phyloP scores from a whole-genome alignment of 2,797 vertebrate species.

The Sebastes steindachneri region DNA sequence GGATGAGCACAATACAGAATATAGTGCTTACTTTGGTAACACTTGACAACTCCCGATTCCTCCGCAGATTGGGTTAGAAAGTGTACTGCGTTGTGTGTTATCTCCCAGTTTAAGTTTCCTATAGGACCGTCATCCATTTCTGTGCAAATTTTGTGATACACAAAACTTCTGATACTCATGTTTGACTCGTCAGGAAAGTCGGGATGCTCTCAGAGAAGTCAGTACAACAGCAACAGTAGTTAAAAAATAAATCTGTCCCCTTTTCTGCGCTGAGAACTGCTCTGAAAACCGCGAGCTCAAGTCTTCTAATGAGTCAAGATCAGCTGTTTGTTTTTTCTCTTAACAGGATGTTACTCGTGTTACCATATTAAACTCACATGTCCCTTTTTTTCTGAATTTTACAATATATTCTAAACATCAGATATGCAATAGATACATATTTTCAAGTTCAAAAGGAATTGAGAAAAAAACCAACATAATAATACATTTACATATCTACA shows the following conservation, averaged over 20 bases:
- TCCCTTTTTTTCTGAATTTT: slow-evolving; percentile 74
- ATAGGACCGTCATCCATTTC: not conserved
- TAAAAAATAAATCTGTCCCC: not conserved
- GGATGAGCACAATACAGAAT: slow-evolving; percentile 5
- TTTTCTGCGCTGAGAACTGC: slow-evolving; percentile 4
- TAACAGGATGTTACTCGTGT: slow-evolving; percentile 17
- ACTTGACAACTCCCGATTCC: not conserved
- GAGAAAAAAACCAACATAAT: slow-evolving; percentile 72
- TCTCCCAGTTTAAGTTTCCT: slow-evolving; percentile 26
- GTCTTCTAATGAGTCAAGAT: not conserved
- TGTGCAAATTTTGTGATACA: slow-evolving; percentile 23
- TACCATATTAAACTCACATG: slow-evolving; percentile 30
- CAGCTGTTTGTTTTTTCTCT: not conserved
- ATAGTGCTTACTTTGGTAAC: slow-evolving; percentile 49
- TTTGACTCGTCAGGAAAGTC: slow-evolving; percentile 9
- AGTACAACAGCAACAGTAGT: slow-evolving; percentile 16
- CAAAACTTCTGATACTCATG: slow-evolving; percentile 8
- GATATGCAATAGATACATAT: slow-evolving; percentile 77
- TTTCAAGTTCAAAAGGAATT: slow-evolving; percentile 86
- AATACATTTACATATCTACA: slow-evolving; percentile 84
- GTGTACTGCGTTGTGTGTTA: not conserved
- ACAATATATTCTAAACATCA: slow-evolving; percentile 73
- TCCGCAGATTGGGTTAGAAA: not conserved
- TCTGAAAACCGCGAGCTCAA: slow-evolving; percentile 22
- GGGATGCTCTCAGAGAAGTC: slow-evolving; percentile 22